Conservation (phyloP, 2,888 invertebrate species). For the Epirrhoe alternata region DNA sequence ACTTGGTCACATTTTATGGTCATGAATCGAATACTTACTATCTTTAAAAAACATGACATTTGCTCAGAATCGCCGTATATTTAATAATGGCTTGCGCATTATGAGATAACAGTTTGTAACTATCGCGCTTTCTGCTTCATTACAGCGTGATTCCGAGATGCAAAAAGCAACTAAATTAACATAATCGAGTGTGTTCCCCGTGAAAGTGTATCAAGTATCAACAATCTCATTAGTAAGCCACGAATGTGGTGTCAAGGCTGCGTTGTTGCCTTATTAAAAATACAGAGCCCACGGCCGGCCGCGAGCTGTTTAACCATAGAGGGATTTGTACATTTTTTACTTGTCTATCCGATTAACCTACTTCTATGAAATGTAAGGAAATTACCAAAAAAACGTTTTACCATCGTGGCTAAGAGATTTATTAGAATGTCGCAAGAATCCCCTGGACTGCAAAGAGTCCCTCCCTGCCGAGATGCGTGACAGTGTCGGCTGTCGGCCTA, state of each 20-base stretch:
- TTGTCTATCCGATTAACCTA: constrained; percentile 34
- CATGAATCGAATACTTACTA: background rate
- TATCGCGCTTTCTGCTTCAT: constrained; percentile 4
- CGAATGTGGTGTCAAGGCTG: constrained; percentile 58
- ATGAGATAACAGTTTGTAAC: background rate
- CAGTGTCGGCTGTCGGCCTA: constrained; percentile 14
- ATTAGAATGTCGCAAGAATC: background rate
- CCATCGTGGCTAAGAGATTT: background rate
- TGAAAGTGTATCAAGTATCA: constrained; percentile 47
- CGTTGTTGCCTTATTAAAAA: constrained; percentile 56
- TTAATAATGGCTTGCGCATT: too few species aligned
- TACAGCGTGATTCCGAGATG: constrained; percentile 7
- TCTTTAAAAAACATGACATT: background rate
- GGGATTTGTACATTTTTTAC: constrained; percentile 54
- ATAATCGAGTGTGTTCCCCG: constrained; percentile 44
- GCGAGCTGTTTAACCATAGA: constrained; percentile 54
- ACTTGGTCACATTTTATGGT: background rate
- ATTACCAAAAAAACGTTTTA: background rate
- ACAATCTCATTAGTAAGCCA: constrained; percentile 56
- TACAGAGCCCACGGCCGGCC: constrained; percentile 52
- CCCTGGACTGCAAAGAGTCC: constrained; percentile 12
- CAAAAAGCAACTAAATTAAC: constrained; percentile 38
- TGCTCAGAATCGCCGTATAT: too few species aligned
- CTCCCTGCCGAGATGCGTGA: constrained; percentile 18
- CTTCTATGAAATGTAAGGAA: constrained; percentile 12